phyloP scores from a whole-genome alignment of 2,888 invertebrate species.

The Sarcophaga caerulescens region DNA sequence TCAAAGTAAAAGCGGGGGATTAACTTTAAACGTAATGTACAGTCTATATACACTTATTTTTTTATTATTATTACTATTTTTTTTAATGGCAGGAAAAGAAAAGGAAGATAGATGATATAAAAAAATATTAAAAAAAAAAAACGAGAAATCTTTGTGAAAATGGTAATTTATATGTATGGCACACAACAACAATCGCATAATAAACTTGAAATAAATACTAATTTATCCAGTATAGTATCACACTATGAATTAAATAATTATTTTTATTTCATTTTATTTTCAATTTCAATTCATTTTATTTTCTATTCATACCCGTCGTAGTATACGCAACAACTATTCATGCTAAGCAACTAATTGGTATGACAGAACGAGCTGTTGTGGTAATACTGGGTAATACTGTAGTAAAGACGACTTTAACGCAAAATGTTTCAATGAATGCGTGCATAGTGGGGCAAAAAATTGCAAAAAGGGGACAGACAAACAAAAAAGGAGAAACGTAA shows the following conservation, averaged over 20 bases:
- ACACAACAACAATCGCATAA: conserved; percentile 44
- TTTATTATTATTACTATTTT: not conserved
- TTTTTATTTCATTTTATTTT: conserved; percentile 24
- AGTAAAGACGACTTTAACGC: not conserved
- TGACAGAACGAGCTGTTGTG: not conserved
- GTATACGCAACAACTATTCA: not conserved
- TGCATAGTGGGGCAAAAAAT: not conserved
- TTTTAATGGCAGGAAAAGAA: conserved; percentile 42
- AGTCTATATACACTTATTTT: not conserved
- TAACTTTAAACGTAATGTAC: not conserved
- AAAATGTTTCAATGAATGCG: not conserved
- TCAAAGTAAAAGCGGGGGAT: conserved; percentile 29
- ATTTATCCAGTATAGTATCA: not conserved
- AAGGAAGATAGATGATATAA: conserved; percentile 21
- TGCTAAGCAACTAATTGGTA: not conserved
- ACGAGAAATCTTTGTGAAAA: conserved; percentile 8
- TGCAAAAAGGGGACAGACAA: too few species aligned
- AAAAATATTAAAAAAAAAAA: not conserved
- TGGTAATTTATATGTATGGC: conserved; percentile 60
- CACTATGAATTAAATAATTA: conserved; percentile 52
- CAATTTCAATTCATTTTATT: not conserved
- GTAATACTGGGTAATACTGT: not conserved
- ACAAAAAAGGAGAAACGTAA: not conserved
- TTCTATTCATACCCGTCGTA: not conserved
- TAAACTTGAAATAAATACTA: conserved; percentile 58